phyloP scores from a whole-genome alignment of 2,888 invertebrate genomes.

The Xestia ashworthii region DNA sequence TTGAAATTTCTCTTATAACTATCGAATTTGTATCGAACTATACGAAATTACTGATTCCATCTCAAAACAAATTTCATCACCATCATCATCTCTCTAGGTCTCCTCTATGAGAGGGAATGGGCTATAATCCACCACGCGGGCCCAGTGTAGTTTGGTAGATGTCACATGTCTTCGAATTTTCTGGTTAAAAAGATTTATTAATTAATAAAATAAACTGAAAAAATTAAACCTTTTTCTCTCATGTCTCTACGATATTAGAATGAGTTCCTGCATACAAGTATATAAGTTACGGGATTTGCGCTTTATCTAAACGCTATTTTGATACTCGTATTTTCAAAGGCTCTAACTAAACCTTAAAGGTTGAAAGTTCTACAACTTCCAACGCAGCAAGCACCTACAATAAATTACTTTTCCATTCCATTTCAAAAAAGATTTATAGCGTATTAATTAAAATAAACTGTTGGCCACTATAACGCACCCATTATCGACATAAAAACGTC shows the following conservation, averaged over 20 bases:
- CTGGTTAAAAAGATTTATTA: no score
- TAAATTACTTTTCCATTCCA: conserved; percentile 40
- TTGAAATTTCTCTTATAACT: background rate
- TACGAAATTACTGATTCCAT: background rate
- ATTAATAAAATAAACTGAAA: background rate
- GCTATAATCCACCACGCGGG: no score
- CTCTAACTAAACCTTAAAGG: background rate
- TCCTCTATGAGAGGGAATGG: no score
- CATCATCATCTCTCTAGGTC: no score
- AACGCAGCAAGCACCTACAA: conserved; percentile 18
- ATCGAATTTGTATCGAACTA: background rate
- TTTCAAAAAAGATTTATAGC: conserved; percentile 52
- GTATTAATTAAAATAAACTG: conserved; percentile 62
- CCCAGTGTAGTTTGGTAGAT: no score
- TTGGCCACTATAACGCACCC: conserved; percentile 60
- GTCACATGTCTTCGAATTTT: no score
- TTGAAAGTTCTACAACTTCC: background rate
- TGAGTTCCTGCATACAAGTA: background rate
- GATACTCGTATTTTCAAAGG: background rate
- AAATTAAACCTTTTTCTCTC: background rate
- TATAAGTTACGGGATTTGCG: background rate
- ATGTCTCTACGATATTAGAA: background rate
- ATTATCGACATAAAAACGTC: conserved; percentile 69
- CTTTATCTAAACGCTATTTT: background rate
- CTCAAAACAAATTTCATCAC: background rate